Evolutionary conservation across 2,888 invertebrate genomes (phyloP).

Genomic region (Parnassius orleans): DNA sequence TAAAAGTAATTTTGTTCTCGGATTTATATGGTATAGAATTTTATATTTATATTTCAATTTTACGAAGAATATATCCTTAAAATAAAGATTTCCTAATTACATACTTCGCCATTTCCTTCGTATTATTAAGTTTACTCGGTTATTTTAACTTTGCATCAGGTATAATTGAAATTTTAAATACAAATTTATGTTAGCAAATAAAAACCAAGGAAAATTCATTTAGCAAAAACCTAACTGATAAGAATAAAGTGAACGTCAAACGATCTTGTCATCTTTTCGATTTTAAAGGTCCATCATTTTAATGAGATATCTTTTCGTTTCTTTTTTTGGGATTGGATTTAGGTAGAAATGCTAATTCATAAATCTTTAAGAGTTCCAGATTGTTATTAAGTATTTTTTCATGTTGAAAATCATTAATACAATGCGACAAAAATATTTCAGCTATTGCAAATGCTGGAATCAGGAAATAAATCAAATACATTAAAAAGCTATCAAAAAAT

Average conservation of each 20-base stretch:
- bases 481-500: background rate
- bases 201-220: conserved; percentile 17
- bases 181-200: conserved; percentile 20
- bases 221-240: conserved; percentile 19
- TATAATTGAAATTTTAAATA: conserved; percentile 4
- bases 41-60: no score
- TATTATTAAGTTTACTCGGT: no score
- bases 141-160: background rate
- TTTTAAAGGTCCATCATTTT: conserved; percentile 27
- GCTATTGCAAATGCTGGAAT: no score
- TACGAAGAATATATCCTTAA: no score
- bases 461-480: no score
- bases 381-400: conserved; percentile 16
- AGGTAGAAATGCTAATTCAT: conserved; percentile 13
- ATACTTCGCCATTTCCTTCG: no score
- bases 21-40: no score
- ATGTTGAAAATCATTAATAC: conserved; percentile 19
- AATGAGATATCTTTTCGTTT: conserved; percentile 16
- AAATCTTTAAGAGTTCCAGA: conserved; percentile 24
- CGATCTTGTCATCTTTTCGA: conserved; percentile 24
- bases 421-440: background rate
- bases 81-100: no score
- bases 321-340: conserved; percentile 20
- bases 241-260: conserved; percentile 27
- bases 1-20: no score